These are phyloP conservation scores for Choloepus didactylus DNA, from an alignment of 2,797 vertebrate species.

Conservation along the genomic window DNA sequence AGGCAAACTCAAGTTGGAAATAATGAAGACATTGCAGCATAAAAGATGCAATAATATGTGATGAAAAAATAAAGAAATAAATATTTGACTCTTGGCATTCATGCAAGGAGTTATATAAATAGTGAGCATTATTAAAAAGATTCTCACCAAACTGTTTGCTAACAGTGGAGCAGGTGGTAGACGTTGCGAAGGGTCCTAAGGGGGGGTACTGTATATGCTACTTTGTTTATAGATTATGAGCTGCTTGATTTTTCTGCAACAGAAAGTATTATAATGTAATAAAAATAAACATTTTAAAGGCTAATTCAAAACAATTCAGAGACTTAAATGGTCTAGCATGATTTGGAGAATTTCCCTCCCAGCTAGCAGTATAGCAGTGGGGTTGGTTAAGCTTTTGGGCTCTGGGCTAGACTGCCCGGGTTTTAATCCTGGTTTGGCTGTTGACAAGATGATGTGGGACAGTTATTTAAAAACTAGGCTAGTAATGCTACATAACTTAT, in stretches of 20 bases:
- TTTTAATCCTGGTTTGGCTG: background rate
- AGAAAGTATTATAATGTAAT: background rate
- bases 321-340: background rate
- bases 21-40: too few relatives aligned
- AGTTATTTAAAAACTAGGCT: background rate
- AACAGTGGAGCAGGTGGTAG: accelerated
- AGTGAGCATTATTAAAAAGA: background rate
- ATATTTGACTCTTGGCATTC: background rate
- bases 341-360: background rate
- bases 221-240: background rate
- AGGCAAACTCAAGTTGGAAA: too few relatives aligned
- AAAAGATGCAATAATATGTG: too few relatives aligned
- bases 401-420: too few relatives aligned
- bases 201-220: background rate
- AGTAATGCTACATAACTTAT: background rate
- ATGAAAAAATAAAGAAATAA: too few relatives aligned
- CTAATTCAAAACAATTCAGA: background rate
- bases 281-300: background rate
- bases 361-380: background rate
- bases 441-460: background rate
- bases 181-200: background rate
- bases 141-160: background rate
- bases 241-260: background rate
- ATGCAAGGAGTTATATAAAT: background rate
- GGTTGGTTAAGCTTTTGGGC: background rate